Conservation (phyloP, 2,888 invertebrate species). For the Taenaris catops region DNA sequence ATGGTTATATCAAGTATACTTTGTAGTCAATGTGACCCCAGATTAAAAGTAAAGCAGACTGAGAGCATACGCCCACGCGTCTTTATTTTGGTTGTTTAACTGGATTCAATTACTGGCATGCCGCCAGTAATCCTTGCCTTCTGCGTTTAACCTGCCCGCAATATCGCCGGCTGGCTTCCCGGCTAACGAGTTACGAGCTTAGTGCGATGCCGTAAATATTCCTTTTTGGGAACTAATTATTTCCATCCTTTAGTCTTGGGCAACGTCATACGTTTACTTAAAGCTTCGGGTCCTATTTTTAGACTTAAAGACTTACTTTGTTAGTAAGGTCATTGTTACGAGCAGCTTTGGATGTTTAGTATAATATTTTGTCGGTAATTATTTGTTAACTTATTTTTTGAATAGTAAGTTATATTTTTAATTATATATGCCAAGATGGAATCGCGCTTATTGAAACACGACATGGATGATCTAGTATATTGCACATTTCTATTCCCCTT, state of each 20-base stretch:
- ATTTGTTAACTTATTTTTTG: too few relatives aligned
- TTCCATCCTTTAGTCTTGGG: conserved; percentile 14
- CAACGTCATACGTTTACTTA: conserved; percentile 18
- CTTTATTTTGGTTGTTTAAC: conserved; percentile 46
- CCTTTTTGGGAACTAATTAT: conserved; percentile 33
- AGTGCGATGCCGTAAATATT: conserved; percentile 41
- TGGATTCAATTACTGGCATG: conserved; percentile 40
- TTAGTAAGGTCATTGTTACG: conserved; percentile 10
- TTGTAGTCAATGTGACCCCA: conserved; percentile 25
- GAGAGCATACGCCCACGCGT: conserved; percentile 35
- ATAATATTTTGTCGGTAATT: background rate
- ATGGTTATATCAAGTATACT: too few relatives aligned
- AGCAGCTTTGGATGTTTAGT: background rate
- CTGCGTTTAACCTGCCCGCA: conserved; percentile 4
- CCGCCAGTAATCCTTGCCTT: conserved; percentile 41
- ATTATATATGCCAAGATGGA: too few relatives aligned
- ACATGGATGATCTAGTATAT: too few relatives aligned
- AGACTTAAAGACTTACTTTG: conserved; percentile 11
- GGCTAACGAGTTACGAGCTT: conserved; percentile 40
- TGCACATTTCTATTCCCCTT: too few relatives aligned
- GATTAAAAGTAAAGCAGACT: conserved; percentile 21
- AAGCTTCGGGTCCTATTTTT: conserved; percentile 8
- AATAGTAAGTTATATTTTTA: too few relatives aligned
- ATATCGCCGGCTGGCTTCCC: conserved; percentile 15
- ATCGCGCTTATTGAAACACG: too few relatives aligned